These are phyloP conservation scores for Phenganax subtilis DNA, from an alignment of 92 coral and sea anemone genomes.

Conservation along the genomic window DNA sequence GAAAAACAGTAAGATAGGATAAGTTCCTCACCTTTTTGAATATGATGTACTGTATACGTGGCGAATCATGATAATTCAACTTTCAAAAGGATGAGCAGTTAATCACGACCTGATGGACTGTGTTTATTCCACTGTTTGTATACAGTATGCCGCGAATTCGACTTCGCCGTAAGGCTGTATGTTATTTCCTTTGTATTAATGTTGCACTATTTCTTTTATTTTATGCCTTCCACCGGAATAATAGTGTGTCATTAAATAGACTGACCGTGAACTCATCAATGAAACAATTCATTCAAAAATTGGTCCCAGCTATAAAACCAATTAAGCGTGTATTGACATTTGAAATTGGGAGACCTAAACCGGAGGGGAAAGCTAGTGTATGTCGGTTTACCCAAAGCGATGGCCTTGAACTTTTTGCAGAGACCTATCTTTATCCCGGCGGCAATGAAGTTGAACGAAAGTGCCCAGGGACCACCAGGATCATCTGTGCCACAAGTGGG, in stretches of 20 bases:
- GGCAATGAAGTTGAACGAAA: neutral
- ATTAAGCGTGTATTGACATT: slow-evolving; percentile 35
- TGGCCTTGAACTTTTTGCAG: slow-evolving; percentile 33
- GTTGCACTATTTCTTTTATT: neutral
- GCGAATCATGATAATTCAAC: too few species aligned
- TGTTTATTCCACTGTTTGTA: too few species aligned
- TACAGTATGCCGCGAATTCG: slow-evolving; percentile 1
- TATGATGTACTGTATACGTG: too few species aligned
- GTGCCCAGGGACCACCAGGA: neutral
- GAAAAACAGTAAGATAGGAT: too few species aligned
- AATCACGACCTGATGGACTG: neutral
- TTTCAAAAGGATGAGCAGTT: neutral
- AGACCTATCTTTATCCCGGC: slow-evolving; percentile 16
- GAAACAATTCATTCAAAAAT: slow-evolving; percentile 32
- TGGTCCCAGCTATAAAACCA: slow-evolving; percentile 19
- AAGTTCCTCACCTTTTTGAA: too few species aligned
- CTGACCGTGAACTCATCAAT: slow-evolving; percentile 25
- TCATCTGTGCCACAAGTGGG: slow-evolving; percentile 16
- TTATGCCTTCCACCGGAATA: slow-evolving; percentile 19
- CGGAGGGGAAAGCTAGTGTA: slow-evolving; percentile 14
- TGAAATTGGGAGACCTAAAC: slow-evolving; percentile 38
- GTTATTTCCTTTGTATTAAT: neutral
- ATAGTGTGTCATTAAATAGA: slow-evolving; percentile 1
- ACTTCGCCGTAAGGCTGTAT: slow-evolving; percentile 26
- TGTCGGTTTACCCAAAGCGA: slow-evolving; percentile 42